A percentile compares a stretch with the other conserved stretches of the same genome.
Evolutionary conservation across 2,888 invertebrate genomes (phyloP).

Genomic region (Ecliptopera silaceata): DNA sequence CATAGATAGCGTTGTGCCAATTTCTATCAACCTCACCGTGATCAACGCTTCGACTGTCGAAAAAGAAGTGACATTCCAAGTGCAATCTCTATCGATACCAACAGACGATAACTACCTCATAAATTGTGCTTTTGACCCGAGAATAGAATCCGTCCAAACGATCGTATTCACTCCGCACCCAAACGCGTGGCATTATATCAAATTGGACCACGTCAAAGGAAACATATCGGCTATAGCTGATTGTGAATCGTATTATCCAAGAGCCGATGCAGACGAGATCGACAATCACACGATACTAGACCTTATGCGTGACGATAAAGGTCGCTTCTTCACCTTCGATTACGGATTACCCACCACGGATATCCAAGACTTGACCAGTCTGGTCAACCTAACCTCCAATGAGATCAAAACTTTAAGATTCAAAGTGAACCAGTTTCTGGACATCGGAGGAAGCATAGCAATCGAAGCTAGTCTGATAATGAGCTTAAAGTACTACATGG

Average conservation of each 20-base stretch:
- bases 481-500: constrained; percentile 79
- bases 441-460: constrained; percentile 91
- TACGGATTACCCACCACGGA: constrained; percentile 87
- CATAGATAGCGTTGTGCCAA: constrained; percentile 53
- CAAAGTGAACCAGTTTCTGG: constrained; percentile 86
- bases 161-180: constrained; percentile 82
- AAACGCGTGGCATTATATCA: constrained; percentile 84
- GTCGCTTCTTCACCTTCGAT: constrained; percentile 90
- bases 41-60: constrained; percentile 56
- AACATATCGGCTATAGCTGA: constrained; percentile 57
- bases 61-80: constrained; percentile 60
- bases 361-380: constrained; percentile 84
- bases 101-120: constrained; percentile 74
- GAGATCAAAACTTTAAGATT: constrained; percentile 87
- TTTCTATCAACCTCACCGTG: constrained; percentile 67
- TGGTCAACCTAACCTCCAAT: constrained; percentile 86
- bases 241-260: constrained; percentile 63
- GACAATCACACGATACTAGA: constrained; percentile 58
- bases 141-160: constrained; percentile 57
- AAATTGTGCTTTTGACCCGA: constrained; percentile 75
- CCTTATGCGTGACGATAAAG: constrained; percentile 84
- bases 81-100: constrained; percentile 81
- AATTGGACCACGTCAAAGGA: constrained; percentile 48
- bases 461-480: constrained; percentile 88
- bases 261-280: constrained; percentile 52